Base-by-base conservation (phyloP, 2,113 vertebrate species). In the Notarius lentiginosus region DNA sequence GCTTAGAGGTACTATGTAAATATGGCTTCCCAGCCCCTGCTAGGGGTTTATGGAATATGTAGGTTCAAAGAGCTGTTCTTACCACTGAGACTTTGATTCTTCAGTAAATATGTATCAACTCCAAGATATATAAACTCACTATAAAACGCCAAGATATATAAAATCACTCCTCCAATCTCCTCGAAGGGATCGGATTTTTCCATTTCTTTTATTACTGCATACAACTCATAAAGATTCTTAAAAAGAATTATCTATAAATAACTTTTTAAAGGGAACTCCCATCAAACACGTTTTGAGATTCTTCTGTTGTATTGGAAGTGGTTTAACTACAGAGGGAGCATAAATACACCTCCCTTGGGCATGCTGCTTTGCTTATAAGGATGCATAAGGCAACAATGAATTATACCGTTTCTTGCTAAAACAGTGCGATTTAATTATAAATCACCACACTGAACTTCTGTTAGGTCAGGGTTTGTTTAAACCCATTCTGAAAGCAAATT, bases 1-100 rank as follows among this genome's bases (percentile, higher is more conserved):
- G 49, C 88, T 91, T 82, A 24, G 53, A 90, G 88, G 87, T 89
- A 87, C 89, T 87, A 91, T 93, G 93, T 90, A 91, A 93, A 94
- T 92, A 93, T 81, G 89, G 91, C 91, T 92, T 89, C 84, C 87
- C 82, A 86, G 85, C 88, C 88, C 87, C 88, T 84, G 89, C 90
- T 90, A 89, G 79, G 85, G 87, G 84, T 90, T 92, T 90, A 91
- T 90, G 75, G 87, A 88, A 90, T 88, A 88, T 86, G 73, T 90
- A 89, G 89, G 87, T 88, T 79, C 41, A 89, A 85, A 89, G 88
- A 89, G 51, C 58, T 58, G 53, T 83, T 87, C 81, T 90, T 82
- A 89, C 86, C 81, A 83, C 77, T 88, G 66, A 51, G 82, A 82
- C 88, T 88, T 86, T 90, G 90, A 89, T 88, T 86, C 84, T 89